These are phyloP conservation scores for Piscicola geometra DNA, from an alignment of 2,888 invertebrate species.

Conservation along the genomic window DNA sequence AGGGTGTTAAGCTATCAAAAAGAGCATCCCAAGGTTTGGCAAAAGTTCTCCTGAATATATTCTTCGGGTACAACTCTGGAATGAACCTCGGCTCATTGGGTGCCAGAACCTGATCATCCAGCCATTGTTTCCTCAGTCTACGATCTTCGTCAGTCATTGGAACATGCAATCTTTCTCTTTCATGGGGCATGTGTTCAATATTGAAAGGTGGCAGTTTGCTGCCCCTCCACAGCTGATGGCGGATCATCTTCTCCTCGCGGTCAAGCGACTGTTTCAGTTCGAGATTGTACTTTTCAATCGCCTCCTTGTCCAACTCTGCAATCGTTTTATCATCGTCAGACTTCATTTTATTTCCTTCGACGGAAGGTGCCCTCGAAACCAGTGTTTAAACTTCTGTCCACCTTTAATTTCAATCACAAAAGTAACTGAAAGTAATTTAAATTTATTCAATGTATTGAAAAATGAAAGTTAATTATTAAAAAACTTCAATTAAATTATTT, in stretches of 20 bases:
- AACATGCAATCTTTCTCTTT: slow-evolving; percentile 47
- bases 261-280: slow-evolving; percentile 33
- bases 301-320: slow-evolving; percentile 41
- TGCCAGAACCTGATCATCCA: slow-evolving; percentile 50
- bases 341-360: neutral
- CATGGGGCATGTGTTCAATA: slow-evolving; percentile 50
- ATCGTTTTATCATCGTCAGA: slow-evolving; percentile 34
- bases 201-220: slow-evolving; percentile 50
- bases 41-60: slow-evolving; percentile 47
- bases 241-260: slow-evolving; percentile 40
- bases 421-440: no score
- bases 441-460: no score
- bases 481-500: no score
- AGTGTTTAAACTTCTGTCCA: neutral
- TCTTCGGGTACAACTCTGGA: slow-evolving; percentile 47
- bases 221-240: slow-evolving; percentile 45
- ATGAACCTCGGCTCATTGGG: slow-evolving; percentile 49
- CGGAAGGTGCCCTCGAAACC: slow-evolving; percentile 28
- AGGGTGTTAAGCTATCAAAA: slow-evolving; percentile 39
- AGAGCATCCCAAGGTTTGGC: slow-evolving; percentile 47
- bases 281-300: slow-evolving; percentile 42
- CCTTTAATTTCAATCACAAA: neutral
- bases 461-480: no score
- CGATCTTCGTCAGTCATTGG: slow-evolving; percentile 52
- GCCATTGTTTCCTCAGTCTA: slow-evolving; percentile 51